These are phyloP conservation scores for Troides aeacus DNA, from an alignment of 2,888 invertebrate genomes.

Conservation along the genomic window DNA sequence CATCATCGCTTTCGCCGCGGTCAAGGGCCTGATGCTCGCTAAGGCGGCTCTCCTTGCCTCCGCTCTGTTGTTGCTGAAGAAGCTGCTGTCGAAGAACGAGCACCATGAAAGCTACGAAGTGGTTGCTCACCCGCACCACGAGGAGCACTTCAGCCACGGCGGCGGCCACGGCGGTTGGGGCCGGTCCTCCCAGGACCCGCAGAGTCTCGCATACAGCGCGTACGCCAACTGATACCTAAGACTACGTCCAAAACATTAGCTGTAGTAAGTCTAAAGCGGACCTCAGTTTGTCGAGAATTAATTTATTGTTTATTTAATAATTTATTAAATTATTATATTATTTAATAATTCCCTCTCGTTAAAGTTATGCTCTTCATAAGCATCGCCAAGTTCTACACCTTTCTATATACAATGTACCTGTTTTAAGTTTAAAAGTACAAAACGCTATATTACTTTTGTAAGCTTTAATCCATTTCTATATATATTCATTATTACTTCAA, in stretches of 20 bases:
- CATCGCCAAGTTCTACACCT: conserved; percentile 28
- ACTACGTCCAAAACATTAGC: conserved; percentile 38
- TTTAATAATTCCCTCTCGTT: conserved; percentile 37
- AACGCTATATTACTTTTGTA: conserved; percentile 46
- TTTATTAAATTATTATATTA: conserved; percentile 60
- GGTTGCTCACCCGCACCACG: conserved; percentile 84
- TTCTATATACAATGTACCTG: conserved; percentile 58
- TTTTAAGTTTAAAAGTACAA: conserved; percentile 57
- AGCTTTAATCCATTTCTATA: conserved; percentile 57
- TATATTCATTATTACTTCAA: conserved; percentile 28
- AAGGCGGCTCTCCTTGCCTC: conserved; percentile 90
- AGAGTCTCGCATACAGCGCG: conserved; percentile 86
- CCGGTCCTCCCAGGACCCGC: conserved; percentile 83
- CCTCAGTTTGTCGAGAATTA: conserved; percentile 61
- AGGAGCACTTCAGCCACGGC: conserved; percentile 78
- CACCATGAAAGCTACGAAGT: conserved; percentile 87
- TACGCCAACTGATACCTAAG: conserved; percentile 74
- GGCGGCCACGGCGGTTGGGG: conserved; percentile 82
- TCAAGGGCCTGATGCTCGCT: conserved; percentile 91
- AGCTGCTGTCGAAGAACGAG: conserved; percentile 85
- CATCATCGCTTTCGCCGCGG: conserved; percentile 86
- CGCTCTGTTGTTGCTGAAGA: conserved; percentile 83
- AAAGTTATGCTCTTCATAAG: conserved; percentile 30
- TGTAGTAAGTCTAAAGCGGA: conserved; percentile 60
- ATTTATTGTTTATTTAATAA: conserved; percentile 71